Evolutionary conservation across 2,113 vertebrate species (phyloP).

Genomic region (Anoplopoma fimbria): DNA sequence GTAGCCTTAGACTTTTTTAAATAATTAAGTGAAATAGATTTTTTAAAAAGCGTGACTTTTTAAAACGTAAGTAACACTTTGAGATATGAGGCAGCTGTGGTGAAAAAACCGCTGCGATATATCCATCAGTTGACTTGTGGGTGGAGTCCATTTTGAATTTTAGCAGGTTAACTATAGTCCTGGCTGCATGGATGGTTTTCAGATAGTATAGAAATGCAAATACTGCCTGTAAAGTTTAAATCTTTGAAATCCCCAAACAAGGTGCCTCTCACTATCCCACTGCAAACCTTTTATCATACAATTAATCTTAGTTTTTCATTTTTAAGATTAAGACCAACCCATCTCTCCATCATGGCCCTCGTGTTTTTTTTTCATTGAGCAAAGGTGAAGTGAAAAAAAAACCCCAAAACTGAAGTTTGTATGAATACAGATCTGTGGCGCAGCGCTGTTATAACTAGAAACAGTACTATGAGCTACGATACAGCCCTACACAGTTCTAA

Average conservation of each 20-base stretch:
- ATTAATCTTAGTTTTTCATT: background rate
- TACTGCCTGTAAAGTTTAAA: background rate
- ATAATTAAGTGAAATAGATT: background rate
- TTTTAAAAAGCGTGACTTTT: background rate
- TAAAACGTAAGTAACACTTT: background rate
- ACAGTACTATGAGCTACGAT: background rate
- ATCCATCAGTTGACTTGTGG: background rate
- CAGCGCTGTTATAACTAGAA: background rate
- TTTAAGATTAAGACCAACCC: background rate
- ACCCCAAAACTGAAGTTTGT: no score
- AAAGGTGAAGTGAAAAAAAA: no score
- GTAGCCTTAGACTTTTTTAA: background rate
- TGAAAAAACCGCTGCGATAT: background rate
- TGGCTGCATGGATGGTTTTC: background rate
- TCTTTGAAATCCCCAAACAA: background rate
- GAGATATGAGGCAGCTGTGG: fast-evolving
- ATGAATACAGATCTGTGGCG: background rate
- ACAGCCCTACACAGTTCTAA: background rate
- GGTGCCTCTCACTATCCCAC: background rate
- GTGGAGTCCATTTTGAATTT: background rate
- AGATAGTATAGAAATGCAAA: background rate
- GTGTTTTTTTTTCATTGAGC: background rate
- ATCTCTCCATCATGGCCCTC: background rate
- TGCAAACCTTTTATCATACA: background rate
- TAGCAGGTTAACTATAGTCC: background rate